Base-by-base conservation (phyloP, 2,888 invertebrate genomes). In the Neria commutata region DNA sequence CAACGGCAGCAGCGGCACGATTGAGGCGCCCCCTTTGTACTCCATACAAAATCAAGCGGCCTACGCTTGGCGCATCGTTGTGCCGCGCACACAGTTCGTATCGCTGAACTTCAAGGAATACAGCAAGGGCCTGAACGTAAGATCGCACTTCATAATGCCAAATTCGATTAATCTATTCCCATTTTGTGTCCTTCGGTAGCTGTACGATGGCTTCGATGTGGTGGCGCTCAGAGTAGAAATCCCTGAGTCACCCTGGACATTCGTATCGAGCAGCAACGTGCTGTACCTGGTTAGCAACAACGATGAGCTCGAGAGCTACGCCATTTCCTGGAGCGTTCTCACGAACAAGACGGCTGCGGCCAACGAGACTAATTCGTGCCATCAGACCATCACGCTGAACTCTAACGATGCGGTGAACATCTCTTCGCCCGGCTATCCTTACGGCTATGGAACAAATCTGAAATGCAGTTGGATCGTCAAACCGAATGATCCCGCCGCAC, bases 381-480 rank as follows among this genome's bases (percentile, higher is more conserved):
- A 72, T 16, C 56, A 67, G 2, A 71, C 71, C 17, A 60, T 75
- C 1, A 71, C 76, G 2, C 57, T 78, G 47, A 61, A 66, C 1
- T 54, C 57, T 24, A 66, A 65, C 1, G 67, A 67, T 37, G 67
- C 62, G 14, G 68, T 71, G 11, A 73, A 71, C 2, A 71, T 94
- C 3, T 79, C 73, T 1, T 92, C 94, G 1, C 94, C 94, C 0
- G 90, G 91, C 24, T 95, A 88, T 81, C 93, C 93, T 0, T 33
- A 83, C 42, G 85, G 86, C 1, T 95, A 95, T 74, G 83, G 70
- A 0, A 60, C 80, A 23, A 81, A 86, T 72, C 74, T 91, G 25
- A 80, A 86, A 51, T 95, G 95, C 74, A 85, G 86, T 66, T 96
- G 95, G 95, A 82, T 86, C 6, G 86, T 92, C 56, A 84, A 85